phyloP scores from a whole-genome alignment of 2,113 vertebrate genomes.

The Elanus axillaris region DNA sequence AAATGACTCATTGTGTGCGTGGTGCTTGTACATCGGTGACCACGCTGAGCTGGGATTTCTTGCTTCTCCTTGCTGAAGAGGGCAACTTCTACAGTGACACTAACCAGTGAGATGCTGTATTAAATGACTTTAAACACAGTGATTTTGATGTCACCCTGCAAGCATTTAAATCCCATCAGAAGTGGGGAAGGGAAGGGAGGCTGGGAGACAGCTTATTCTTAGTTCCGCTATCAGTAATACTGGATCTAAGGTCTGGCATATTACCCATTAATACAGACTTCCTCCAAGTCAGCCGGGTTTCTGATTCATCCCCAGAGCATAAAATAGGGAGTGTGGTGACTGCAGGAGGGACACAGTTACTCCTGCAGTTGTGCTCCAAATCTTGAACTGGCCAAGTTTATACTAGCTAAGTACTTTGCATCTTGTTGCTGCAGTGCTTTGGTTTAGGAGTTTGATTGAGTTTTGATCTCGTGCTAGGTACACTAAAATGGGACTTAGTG shows the following conservation, averaged over 20 bases:
- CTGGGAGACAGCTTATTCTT: neutral
- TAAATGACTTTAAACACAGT: neutral
- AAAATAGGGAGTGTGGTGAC: neutral
- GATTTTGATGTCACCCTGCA: neutral
- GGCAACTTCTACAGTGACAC: neutral
- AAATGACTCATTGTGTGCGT: fast-evolving
- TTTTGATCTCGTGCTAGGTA: neutral
- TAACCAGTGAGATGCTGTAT: neutral
- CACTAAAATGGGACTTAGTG: neutral
- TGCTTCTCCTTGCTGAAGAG: neutral
- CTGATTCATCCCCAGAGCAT: neutral
- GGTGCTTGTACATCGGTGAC: fast-evolving
- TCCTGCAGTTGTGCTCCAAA: neutral
- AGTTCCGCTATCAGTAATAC: neutral
- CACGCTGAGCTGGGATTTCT: neutral
- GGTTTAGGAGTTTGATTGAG: neutral
- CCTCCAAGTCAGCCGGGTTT: neutral
- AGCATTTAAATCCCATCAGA: neutral
- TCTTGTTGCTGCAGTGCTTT: neutral
- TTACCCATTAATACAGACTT: neutral
- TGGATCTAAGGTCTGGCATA: neutral
- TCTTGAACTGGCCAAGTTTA: neutral
- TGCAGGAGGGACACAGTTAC: neutral
- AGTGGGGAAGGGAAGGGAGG: neutral
- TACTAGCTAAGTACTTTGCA: neutral